Base-by-base conservation (phyloP, 2,797 vertebrate species). In the Otolemur crassicaudatus region DNA sequence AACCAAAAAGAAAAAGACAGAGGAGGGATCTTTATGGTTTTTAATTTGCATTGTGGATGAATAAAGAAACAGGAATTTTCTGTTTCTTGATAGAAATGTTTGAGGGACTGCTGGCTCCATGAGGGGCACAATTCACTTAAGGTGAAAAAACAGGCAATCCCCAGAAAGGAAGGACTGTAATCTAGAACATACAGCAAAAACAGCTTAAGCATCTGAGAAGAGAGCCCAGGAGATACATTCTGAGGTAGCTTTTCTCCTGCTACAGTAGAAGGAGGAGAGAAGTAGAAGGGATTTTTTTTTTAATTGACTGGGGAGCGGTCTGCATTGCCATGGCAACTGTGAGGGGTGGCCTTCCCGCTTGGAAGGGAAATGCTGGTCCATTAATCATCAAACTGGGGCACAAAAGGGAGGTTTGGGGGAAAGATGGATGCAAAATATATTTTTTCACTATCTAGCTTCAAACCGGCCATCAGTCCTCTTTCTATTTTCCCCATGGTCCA, bases 371-470 rank as follows among this genome's bases (percentile, higher is more conserved):
- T 94, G 96, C 86, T 97, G 82, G 96, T 94, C 96, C 98, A 97
- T 97, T 98, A 97, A 97, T 97, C 97, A 97, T 96, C 96, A 98
- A 98, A 98, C 95, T 97, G 95, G 98, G 97, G 96, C 96, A 98
- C 92, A 96, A 97, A 97, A 91, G 97, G 90, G 91, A 94, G 97
- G 90, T 95, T 67, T 90, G 60, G 96, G 95, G 97, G 94, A 89
- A 79, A 91, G 53, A 93, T 88, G 37, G 91, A 95, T 92, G 65
- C 63, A 91, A 46, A 95, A 88, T 94, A 80, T 91, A 83, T 90
- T 82, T 97, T 94, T 95, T 95, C 87, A 90, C 53, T 79, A 61
- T 79, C 73, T 90, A 91, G 72, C 87, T 43, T 87, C 95, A 90
- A 87, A 88, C 67, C 43, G 75, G 86, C 85, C 79, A 77, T n/a